Base-by-base conservation (phyloP, 2,888 invertebrate species). In the Drosophila merina region DNA sequence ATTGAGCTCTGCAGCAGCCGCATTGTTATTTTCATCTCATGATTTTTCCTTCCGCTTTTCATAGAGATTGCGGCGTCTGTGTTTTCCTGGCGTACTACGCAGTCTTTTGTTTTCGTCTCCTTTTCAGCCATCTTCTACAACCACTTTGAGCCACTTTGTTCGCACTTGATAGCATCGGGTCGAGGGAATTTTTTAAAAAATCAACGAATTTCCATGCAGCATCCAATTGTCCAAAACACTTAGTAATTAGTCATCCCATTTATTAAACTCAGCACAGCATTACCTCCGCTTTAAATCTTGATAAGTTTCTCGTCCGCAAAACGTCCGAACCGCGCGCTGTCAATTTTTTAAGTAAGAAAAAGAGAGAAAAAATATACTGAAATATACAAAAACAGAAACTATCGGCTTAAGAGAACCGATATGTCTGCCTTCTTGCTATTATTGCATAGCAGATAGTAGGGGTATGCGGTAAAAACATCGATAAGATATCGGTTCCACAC, bases 1-100 rank as follows among this genome's bases (percentile, higher is more conserved):
- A 88, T 70, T 82, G 83, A 72, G 73, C 81, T 82, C 48, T 30
- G 36, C 31, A 33, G 38, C 38, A 28, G 33, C 47, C 57, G 50
- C 42, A 62, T 66, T 68, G 54, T 68, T 58, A 49, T 59, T 71
- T 72, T n/a, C 45, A 59, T 70, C 56, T 68, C 28, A 55, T 49
- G 33, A 64, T 56, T 63, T 40, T 63, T 63, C 60, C 62, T 5
- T 70, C n/a, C 40, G 10, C 51, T 62, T 60, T 59, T 52, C 51
- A 63, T 68, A 69, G 72, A 36, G 28, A 30, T 57, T 33, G 28
- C 10, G 54, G n/a, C 57, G 58, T 42, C 7, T 20, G 7, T 8
- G 42, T 69, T 51, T 26, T 36, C 47, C 58, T 55, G 44, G 67
- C 67, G 58, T 76, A 58, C 50, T 30, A 60, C 63, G 44, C 63